Percentiles rank a stretch among this genome's conserved stretches.
Evolutionary conservation across 2,888 invertebrate genomes (phyloP).

Genomic region (Lypha dubia): DNA sequence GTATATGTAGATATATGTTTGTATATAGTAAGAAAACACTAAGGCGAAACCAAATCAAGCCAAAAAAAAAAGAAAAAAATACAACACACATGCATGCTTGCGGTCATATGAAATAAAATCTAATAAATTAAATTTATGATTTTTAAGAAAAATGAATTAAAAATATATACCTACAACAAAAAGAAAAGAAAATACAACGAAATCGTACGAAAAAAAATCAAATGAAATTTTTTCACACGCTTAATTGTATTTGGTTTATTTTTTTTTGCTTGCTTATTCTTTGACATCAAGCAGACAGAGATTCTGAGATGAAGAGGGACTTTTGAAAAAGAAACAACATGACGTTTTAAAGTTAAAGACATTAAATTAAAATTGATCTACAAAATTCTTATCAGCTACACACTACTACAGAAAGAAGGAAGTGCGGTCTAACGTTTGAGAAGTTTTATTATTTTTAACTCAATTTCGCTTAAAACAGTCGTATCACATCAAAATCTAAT

Average conservation of each 20-base stretch:
- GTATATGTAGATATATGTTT: neutral
- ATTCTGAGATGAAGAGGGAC: conserved; percentile 5
- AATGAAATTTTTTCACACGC: conserved; percentile 71
- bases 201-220: conserved; percentile 23
- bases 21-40: neutral
- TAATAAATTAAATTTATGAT: conserved; percentile 72
- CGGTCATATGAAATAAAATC: conserved; percentile 53
- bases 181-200: conserved; percentile 11
- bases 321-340: conserved; percentile 41
- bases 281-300: neutral
- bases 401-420: conserved; percentile 6
- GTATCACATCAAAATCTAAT: conserved; percentile 47
- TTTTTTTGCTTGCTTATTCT: neutral
- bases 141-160: conserved; percentile 67
- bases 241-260: conserved; percentile 56
- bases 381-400: conserved; percentile 24
- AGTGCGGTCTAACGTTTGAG: conserved; percentile 46
- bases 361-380: conserved; percentile 40
- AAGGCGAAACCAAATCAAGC: neutral
- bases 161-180: conserved; percentile 40
- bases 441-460: conserved; percentile 68
- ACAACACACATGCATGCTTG: neutral
- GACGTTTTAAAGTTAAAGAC: conserved; percentile 42
- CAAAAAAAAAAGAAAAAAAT: too few relatives aligned
- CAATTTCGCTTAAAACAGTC: conserved; percentile 69